Conservation (phyloP, 2,797 vertebrate genomes). For the Melanotaenia pygmaea region DNA sequence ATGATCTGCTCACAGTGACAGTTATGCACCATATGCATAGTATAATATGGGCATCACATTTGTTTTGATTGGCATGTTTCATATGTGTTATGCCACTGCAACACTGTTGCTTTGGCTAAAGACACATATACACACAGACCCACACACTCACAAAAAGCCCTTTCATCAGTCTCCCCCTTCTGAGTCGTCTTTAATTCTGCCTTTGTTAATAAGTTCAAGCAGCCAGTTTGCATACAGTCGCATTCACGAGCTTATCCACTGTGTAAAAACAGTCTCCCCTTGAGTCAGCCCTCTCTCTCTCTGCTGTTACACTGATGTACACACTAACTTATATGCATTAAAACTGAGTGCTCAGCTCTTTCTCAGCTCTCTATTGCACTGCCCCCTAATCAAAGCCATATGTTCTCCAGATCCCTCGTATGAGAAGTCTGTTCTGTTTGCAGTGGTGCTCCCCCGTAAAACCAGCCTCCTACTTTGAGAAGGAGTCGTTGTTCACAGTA, state of each 20-base stretch:
- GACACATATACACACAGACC: not conserved
- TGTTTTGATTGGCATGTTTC: not conserved
- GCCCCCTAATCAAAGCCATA: constrained; percentile 83
- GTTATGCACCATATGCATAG: not conserved
- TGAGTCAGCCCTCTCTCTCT: constrained; percentile 53
- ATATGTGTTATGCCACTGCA: not conserved
- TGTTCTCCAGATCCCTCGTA: constrained; percentile 73
- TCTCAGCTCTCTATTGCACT: constrained; percentile 72
- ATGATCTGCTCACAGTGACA: not conserved
- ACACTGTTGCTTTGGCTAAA: not conserved
- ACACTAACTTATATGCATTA: constrained; percentile 15
- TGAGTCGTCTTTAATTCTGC: constrained; percentile 53
- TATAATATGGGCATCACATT: not conserved
- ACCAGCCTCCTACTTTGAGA: constrained; percentile 29
- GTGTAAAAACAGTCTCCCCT: constrained; percentile 40
- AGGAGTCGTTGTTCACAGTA: constrained; percentile 5
- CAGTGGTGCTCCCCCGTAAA: constrained; percentile 35
- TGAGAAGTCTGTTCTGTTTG: constrained; percentile 76
- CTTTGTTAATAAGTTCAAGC: constrained; percentile 9
- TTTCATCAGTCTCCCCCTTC: constrained; percentile 2
- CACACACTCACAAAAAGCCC: constrained; percentile 1
- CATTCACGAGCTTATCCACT: constrained; percentile 10
- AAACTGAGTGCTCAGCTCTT: constrained; percentile 21
- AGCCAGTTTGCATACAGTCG: constrained; percentile 1
- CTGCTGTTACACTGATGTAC: constrained; percentile 41